Percentiles rank a stretch among this genome's conserved stretches.
These are phyloP conservation scores for Haliclona indistincta DNA, from an alignment of 37 sponge, comb jelly and placozoan genomes.

Conservation along the genomic window DNA sequence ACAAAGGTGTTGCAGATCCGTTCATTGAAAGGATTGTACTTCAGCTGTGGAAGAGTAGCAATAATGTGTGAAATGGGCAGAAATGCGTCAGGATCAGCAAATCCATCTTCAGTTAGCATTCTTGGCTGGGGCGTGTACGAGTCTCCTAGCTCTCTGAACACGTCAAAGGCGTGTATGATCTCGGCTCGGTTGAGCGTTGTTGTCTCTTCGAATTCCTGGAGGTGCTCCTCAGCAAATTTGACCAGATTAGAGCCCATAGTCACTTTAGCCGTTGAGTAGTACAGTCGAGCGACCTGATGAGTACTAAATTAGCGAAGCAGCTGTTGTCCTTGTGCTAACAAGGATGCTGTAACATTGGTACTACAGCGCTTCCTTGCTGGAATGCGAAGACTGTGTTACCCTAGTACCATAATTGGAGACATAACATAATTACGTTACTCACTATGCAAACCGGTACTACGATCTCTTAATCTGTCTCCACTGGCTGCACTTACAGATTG, in stretches of 20 bases:
- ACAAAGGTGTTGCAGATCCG: constrained; percentile 54
- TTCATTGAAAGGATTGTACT: constrained; percentile 56
- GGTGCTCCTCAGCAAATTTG: constrained; percentile 40
- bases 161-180: constrained; percentile 50
- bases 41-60: constrained; percentile 38
- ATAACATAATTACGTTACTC: no score
- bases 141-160: constrained; percentile 20
- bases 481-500: no score
- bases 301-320: no score
- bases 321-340: no score
- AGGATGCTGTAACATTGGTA: no score
- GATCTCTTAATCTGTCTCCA: no score
- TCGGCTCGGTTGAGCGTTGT: constrained; percentile 59
- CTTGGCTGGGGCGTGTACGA: not conserved
- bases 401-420: no score
- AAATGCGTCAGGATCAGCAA: constrained; percentile 39
- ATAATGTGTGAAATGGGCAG: constrained; percentile 35
- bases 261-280: not conserved
- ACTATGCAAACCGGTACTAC: no score
- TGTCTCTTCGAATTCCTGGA: constrained; percentile 46
- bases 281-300: no score
- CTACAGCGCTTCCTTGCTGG: no score
- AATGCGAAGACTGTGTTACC: no score
- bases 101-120: constrained; percentile 1
- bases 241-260: constrained; percentile 39